These are phyloP conservation scores for Phenacoccus solenopsis DNA, from an alignment of 1,140 invertebrate genomes.

Conservation along the genomic window DNA sequence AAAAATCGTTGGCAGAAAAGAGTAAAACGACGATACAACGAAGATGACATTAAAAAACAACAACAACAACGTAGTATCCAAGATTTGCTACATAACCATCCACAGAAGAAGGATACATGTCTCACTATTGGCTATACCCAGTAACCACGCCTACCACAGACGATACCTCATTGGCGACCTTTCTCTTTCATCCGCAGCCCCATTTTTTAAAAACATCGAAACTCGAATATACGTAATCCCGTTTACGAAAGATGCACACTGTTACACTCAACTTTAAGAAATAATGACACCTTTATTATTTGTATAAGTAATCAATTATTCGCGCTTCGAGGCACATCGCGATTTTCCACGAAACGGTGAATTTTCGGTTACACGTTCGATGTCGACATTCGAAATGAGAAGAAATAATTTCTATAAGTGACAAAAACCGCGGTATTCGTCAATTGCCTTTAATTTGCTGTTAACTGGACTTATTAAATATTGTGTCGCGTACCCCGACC, in stretches of 20 bases:
- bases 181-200: background rate
- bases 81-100: background rate
- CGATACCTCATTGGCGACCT: background rate
- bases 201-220: background rate
- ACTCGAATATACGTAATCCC: slow-evolving; percentile 9
- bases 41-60: too few species aligned
- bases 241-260: slow-evolving; percentile 8
- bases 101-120: background rate
- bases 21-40: background rate
- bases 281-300: slow-evolving; percentile 15
- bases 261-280: slow-evolving; percentile 7
- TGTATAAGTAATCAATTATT: slow-evolving; percentile 13
- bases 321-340: background rate
- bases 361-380: slow-evolving; percentile 15
- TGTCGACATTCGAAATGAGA: slow-evolving; percentile 16
- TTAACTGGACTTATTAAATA: slow-evolving; percentile 18
- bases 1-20: too few species aligned
- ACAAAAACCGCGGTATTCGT: slow-evolving; percentile 17
- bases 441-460: slow-evolving; percentile 17
- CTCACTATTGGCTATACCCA: background rate
- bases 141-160: background rate
- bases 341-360: background rate
- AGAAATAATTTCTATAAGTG: slow-evolving; percentile 18
- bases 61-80: background rate
- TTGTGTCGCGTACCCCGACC: background rate